Evolutionary conservation across 2,888 invertebrate species (phyloP).

Genomic region (Acrocyrtus sp.): DNA sequence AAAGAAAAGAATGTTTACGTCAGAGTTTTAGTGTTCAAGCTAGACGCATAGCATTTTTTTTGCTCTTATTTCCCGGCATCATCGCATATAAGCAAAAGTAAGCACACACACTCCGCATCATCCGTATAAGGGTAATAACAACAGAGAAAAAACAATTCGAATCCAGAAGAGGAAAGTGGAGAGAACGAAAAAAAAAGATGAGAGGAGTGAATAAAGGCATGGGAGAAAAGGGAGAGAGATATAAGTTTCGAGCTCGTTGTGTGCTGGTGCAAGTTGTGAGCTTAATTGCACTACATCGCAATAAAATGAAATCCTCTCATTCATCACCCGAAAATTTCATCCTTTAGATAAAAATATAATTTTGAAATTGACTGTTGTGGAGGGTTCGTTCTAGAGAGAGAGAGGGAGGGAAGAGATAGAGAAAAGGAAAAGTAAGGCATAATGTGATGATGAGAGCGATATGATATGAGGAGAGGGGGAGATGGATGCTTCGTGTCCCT

Average conservation of each 20-base stretch:
- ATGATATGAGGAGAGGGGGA: background rate
- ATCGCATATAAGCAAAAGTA: too few relatives aligned
- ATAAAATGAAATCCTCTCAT: background rate
- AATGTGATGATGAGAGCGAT: too few relatives aligned
- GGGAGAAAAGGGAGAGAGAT: background rate
- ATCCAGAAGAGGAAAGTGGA: background rate
- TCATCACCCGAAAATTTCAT: background rate
- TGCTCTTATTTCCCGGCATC: too few relatives aligned
- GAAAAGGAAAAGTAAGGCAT: too few relatives aligned
- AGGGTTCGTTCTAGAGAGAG: too few relatives aligned
- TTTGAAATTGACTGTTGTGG: background rate
- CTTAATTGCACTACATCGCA: background rate
- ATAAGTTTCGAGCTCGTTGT: too few relatives aligned
- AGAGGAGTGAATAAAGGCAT: background rate
- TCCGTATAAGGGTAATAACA: background rate
- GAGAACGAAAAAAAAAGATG: background rate
- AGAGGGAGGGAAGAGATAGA: background rate
- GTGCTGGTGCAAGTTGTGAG: background rate
- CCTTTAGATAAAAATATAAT: background rate
- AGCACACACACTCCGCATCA: too few relatives aligned
- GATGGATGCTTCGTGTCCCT: background rate
- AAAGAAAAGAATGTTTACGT: background rate
- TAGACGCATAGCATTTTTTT: background rate
- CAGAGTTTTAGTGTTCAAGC: background rate
- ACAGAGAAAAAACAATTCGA: background rate